These are phyloP conservation scores for Mnemiopsis leidyi DNA, from an alignment of 37 sponge, comb jelly and placozoan species.

Conservation along the genomic window DNA sequence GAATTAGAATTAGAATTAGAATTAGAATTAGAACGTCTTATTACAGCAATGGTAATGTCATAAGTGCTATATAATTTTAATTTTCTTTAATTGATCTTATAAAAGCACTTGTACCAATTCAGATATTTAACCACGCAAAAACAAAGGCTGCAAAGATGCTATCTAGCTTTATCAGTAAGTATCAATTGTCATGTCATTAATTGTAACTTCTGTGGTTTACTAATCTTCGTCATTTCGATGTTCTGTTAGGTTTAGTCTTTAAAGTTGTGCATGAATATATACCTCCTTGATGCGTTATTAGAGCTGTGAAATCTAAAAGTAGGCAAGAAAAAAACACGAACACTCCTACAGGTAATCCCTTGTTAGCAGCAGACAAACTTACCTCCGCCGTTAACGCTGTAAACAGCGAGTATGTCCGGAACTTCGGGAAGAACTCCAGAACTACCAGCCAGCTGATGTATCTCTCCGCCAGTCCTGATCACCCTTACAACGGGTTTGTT, in stretches of 20 bases:
- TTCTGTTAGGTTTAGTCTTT: too few relatives aligned
- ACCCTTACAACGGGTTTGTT: not conserved
- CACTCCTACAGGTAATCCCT: not conserved
- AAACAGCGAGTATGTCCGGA: not conserved
- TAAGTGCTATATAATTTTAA: too few relatives aligned
- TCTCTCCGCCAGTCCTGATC: not conserved
- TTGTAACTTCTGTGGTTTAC: too few relatives aligned
- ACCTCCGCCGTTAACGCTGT: not conserved
- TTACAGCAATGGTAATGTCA: too few relatives aligned
- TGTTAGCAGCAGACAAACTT: not conserved
- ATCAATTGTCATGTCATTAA: too few relatives aligned
- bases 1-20: too few relatives aligned
- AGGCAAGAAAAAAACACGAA: too few relatives aligned
- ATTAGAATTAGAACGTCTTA: too few relatives aligned
- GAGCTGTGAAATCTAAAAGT: too few relatives aligned
- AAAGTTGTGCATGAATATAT: too few relatives aligned
- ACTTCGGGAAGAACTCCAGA: slow-evolving; percentile 1
- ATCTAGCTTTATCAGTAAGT: not conserved
- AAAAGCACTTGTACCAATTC: not conserved
- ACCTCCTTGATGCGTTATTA: too few relatives aligned
- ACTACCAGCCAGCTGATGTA: not conserved
- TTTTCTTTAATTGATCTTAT: not conserved
- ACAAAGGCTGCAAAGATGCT: not conserved
- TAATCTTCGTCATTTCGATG: too few relatives aligned
- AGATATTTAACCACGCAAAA: not conserved